Evolutionary conservation across 2,888 invertebrate species (phyloP), one percentile per base, ranked within the genome.

Genomic region (Ormia ochracea): DNA sequence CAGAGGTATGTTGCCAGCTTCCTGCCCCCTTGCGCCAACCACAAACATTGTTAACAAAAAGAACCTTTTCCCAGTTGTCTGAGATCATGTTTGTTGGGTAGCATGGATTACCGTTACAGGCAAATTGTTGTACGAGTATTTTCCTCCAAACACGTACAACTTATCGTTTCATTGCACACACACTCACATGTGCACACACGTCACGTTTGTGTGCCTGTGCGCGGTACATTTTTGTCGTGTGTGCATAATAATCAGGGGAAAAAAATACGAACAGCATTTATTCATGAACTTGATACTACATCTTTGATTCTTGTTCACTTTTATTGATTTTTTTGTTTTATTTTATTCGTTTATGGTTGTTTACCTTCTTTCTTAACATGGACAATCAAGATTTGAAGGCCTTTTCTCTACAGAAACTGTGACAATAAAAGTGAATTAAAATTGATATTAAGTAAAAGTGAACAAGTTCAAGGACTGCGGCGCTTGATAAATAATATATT

Each of bases 201-300:
- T n/a, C n/a, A n/a, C n/a, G n/a, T 5, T 12, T 12, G 10, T 2
- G 3, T 45, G 12, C 12, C n/a, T 48, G 5, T 50, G 7, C 17
- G 12, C 23, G 14, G 28, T 28, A 10, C 26, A 28, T 28, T 54
- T 7, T 33, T 38, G n/a, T 14, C 38, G 14, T 14, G 1, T 23
- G 9, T 36, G 10, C n/a, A 26, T 45, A 36, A 36, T 36, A 45
- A 31, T 50, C 36, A 65, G 19, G 19, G 4, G 19, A n/a, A 23
- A 3, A 45, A 41, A 41, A 43, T 17, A 28, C 10, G 17, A 9
- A 21, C 21, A 10, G 23, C 9, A 31, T 52, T 12, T 72, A 52
- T 50, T 66, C 59, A 68, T 75, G 74, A 75, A 75, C 74, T 68
- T 75, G 74, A 66, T 75, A 68, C 52, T 59, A 31, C 26, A 72